Evolutionary conservation across 2,888 invertebrate genomes (phyloP).

Genomic region (Drosophila emarginata): DNA sequence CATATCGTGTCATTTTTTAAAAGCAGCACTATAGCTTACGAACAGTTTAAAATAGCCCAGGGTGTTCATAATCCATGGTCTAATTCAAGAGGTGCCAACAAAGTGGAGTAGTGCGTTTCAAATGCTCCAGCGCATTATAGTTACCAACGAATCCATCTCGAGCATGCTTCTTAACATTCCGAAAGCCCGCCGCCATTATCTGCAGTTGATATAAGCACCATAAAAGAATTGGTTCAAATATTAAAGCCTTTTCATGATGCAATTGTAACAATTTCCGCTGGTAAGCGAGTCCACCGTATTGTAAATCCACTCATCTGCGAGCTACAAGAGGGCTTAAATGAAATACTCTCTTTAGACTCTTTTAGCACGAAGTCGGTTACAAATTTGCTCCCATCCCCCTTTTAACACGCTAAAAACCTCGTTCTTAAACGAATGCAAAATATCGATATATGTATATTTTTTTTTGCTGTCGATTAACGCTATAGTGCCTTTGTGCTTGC

Average conservation of each 20-base stretch:
- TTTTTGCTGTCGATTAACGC: no score
- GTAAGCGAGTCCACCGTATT: neutral
- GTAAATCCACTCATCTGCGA: neutral
- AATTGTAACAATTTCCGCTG: neutral
- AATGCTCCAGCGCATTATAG: slow-evolving; percentile 16
- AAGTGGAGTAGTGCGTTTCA: slow-evolving; percentile 24
- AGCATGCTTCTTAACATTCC: neutral
- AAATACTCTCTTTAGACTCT: no score
- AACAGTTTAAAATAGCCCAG: slow-evolving; percentile 18
- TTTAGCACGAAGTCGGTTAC: no score
- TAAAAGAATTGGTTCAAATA: neutral
- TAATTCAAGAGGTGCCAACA: no score
- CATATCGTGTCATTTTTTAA: slow-evolving; percentile 18
- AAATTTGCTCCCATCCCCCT: no score
- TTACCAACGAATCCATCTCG: neutral
- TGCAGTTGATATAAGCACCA: neutral
- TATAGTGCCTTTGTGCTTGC: no score
- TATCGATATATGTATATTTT: no score
- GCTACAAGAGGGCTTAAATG: neutral
- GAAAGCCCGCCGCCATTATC: neutral
- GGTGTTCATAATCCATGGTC: slow-evolving; percentile 5
- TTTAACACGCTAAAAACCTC: no score
- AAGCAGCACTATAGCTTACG: slow-evolving; percentile 10
- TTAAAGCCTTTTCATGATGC: slow-evolving; percentile 2
- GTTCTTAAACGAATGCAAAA: no score